Evolutionary conservation across 1,140 invertebrate genomes (phyloP).

Genomic region (Cylas formicarius): DNA sequence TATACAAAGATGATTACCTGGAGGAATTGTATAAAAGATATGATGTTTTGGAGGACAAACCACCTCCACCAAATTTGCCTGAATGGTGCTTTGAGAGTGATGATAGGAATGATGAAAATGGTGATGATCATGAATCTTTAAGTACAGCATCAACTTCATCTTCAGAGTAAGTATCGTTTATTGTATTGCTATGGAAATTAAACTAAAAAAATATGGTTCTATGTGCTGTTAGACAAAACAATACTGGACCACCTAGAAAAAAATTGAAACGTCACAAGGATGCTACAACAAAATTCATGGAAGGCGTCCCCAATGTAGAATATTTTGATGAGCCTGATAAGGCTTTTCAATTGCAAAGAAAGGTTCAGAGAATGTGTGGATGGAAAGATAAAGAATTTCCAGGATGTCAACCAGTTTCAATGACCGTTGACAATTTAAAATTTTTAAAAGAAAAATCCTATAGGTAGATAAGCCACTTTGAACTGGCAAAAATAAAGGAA

Average conservation of each 20-base stretch:
- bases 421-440: constrained; percentile 78
- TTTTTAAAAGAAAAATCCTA: constrained; percentile 77
- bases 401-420: constrained; percentile 94
- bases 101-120: constrained; percentile 39
- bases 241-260: constrained; percentile 1
- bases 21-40: constrained; percentile 67
- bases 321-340: constrained; percentile 55
- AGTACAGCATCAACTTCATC: constrained; percentile 27
- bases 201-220: not conserved
- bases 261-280: constrained; percentile 43
- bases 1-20: constrained; percentile 73
- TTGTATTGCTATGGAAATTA: constrained; percentile 1
- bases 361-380: constrained; percentile 72
- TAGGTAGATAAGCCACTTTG: constrained; percentile 31
- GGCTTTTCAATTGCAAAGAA: constrained; percentile 62
- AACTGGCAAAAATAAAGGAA: not conserved
- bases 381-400: constrained; percentile 83
- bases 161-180: constrained; percentile 17
- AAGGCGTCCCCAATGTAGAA: constrained; percentile 67
- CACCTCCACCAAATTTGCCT: constrained; percentile 66
- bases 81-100: constrained; percentile 67
- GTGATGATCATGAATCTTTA: constrained; percentile 9
- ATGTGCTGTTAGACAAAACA: constrained; percentile 7
- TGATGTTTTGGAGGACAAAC: constrained; percentile 65
- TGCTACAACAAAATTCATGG: constrained; percentile 69